Conservation (phyloP, 2,797 vertebrate genomes). For the Tauraco hartlaubi region DNA sequence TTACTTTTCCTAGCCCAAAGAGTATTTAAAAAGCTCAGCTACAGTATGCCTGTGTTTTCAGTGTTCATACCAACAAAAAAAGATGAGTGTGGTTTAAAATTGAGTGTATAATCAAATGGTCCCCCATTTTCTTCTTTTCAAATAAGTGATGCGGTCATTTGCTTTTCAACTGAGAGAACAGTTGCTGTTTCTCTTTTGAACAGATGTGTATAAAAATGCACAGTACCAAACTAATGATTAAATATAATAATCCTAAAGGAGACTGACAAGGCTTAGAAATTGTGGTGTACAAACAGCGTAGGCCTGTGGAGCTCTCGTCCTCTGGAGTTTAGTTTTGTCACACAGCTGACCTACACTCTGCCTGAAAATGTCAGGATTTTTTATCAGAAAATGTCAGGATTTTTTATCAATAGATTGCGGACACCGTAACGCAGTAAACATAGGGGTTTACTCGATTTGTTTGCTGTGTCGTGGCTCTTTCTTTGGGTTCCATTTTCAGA, state of each 20-base stretch:
- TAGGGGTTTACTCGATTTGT: neutral
- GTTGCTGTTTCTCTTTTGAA: constrained; percentile 45
- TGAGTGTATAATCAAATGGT: constrained; percentile 13
- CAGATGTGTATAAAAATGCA: neutral
- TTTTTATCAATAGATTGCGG: neutral
- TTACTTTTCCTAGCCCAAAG: neutral
- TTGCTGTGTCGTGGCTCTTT: neutral
- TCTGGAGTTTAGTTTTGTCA: neutral
- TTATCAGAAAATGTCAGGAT: neutral
- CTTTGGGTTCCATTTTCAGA: constrained; percentile 39
- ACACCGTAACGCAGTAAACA: neutral
- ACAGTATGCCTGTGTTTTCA: neutral
- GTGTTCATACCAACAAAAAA: neutral
- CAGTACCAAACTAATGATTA: neutral
- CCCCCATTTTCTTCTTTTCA: constrained; percentile 8
- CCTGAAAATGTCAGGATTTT: constrained; percentile 3
- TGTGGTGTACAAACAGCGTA: neutral
- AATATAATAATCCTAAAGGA: constrained; percentile 1
- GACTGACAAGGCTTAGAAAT: neutral
- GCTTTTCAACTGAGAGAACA: constrained; percentile 60
- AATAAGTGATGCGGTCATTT: constrained; percentile 33
- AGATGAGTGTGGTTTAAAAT: neutral
- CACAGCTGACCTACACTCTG: neutral
- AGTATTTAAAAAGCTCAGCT: constrained; percentile 4
- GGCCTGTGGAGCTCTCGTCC: neutral